Evolutionary conservation across 2,888 invertebrate genomes (phyloP).

Genomic region (Crematogaster levior): DNA sequence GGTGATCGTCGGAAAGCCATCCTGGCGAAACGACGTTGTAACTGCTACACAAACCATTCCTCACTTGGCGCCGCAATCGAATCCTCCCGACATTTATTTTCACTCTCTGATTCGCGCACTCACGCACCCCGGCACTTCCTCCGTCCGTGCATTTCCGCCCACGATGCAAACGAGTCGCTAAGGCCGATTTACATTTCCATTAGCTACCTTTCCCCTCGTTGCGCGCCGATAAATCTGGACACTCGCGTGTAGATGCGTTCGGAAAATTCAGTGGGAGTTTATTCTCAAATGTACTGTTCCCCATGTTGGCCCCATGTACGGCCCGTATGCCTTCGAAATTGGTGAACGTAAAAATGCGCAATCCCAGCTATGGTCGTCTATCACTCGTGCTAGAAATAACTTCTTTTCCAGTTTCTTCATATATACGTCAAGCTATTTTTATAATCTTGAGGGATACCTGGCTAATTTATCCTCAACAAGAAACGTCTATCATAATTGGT

Average conservation of each 20-base stretch:
- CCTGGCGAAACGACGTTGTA: conserved; percentile 60
- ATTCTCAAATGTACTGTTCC: conserved; percentile 50
- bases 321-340: conserved; percentile 9
- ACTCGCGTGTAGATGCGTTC: conserved; percentile 37
- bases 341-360: conserved; percentile 21
- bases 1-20: conserved; percentile 61
- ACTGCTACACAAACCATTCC: conserved; percentile 61
- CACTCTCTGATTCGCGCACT: conserved; percentile 51
- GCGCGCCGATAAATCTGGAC: conserved; percentile 71
- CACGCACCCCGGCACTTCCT: conserved; percentile 51
- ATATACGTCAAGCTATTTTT: not conserved
- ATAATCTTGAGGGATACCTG: not conserved
- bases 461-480: not conserved
- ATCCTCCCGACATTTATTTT: conserved; percentile 54
- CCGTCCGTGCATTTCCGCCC: conserved; percentile 52
- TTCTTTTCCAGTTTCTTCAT: conserved; percentile 29
- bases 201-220: conserved; percentile 68
- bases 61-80: conserved; percentile 34
- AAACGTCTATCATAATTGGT: not conserved
- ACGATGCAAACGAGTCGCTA: conserved; percentile 78
- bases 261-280: conserved; percentile 31
- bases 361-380: not conserved
- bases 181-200: conserved; percentile 81
- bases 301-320: too few relatives aligned
- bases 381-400: conserved; percentile 17